Evolutionary conservation across 2,888 invertebrate genomes (phyloP), one percentile per base, ranked within the genome.

Genomic region (Argyresthia albistria): DNA sequence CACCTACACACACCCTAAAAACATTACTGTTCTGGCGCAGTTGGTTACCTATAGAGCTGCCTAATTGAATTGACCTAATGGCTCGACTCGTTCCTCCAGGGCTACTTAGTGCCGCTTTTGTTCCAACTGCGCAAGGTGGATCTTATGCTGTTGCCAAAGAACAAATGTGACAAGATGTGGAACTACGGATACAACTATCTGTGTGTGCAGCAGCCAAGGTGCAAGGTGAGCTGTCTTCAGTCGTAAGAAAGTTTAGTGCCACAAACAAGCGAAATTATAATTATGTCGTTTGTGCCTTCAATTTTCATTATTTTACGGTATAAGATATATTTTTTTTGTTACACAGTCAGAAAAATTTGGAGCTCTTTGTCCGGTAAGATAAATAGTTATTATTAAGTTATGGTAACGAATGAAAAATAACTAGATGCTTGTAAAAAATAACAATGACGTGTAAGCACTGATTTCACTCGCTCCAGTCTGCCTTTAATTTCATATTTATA

Each of bases 341-440:
- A 75, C 66, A 53, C 70, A 84, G 83, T 67, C 73, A 0, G 68
- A 70, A 15, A 76, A 70, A 56, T 73, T 63, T 58, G 83, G 83
- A 58, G 76, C 75, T 1, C 58, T 83, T 51, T 83, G 83, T 64
- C 84, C 84, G 55, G 84, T 83, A 66, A 80, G 80, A 49, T 25
- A 36, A 16, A 4, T 43, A 11, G n/a, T 43, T 10, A 8, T 43
- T 48, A 39, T 48, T 39, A 3, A 11, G 9, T 39, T 39, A 3
- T 9, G 8, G 9, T 39, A 11, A 39, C n/a, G n/a, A 11, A 11
- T 11, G 9, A 11, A 3, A n/a, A 39, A 39, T 39, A 39, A 39
- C 9, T 4, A n/a, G 39, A 11, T 39, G 39, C 39, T 8, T 6
- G 39, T n/a, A 11, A 39, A n/a, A 8, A n/a, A n/a, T n/a, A n/a